phyloP scores from a whole-genome alignment of 2,888 invertebrate species.

The Trachelus tabidus region DNA sequence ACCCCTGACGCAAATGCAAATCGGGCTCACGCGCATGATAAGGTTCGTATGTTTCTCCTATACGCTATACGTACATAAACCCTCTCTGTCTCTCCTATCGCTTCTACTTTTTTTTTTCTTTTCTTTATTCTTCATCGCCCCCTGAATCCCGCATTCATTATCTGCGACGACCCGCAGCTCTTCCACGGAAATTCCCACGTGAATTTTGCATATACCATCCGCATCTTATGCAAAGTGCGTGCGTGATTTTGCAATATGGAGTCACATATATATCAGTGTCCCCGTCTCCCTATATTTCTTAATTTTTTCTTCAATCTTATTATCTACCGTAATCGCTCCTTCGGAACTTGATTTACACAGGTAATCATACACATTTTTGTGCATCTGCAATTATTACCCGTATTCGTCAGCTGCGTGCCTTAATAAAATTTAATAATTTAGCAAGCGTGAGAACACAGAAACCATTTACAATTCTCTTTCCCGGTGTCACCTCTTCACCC shows the following conservation, averaged over 20 bases:
- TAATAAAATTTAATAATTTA: not conserved
- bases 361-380: not conserved
- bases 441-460: not conserved
- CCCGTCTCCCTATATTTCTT: not conserved
- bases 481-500: not conserved
- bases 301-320: too few species aligned
- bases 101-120: not conserved
- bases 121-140: not conserved
- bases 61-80: not conserved
- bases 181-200: not conserved
- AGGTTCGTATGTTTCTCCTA: not conserved
- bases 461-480: not conserved
- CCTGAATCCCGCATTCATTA: not conserved
- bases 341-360: too few species aligned
- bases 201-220: not conserved
- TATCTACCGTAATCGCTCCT: too few species aligned
- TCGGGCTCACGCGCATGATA: not conserved
- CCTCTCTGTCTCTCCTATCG: not conserved
- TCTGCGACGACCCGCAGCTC: not conserved
- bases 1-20: not conserved
- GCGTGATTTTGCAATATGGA: not conserved
- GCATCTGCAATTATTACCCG: not conserved
- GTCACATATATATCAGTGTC: not conserved
- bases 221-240: not conserved
- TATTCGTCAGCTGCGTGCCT: not conserved